Base-by-base conservation (phyloP, 2,888 invertebrate genomes). In the Drosophila helvetica region DNA sequence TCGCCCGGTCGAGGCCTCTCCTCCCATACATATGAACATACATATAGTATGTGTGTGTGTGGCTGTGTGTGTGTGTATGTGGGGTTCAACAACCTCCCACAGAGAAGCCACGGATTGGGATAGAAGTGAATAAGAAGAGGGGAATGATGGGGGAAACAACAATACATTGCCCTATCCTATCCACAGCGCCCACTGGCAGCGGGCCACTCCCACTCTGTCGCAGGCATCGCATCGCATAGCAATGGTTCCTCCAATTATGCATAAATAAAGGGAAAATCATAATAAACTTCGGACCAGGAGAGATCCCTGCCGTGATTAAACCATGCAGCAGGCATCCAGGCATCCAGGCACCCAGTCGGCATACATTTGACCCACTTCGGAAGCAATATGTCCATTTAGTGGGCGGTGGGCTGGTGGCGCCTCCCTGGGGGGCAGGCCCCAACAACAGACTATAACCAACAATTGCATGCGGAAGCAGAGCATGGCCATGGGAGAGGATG, bases 21-120 rank as follows among this genome's bases (percentile, higher is more conserved):
- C 38, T 38, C 12, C 12, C 33, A 33, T 78, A 82, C 87, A 86
- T 67, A 66, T 70, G 67, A 57, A n/a, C n/a, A n/a, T 7, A 25
- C 25, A 53, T 63, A 50, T 71, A 0, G 22, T 22, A 22, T 4
- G 22, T 22, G 22, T 22, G 22, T 22, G 30, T 38, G 48, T 46
- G 45, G 46, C 51, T 15, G 10, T 42, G 25, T 9, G n/a, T 22
- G 38, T 33, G 38, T 46, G 30, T 61, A 18, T 54, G 55, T 27
- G 45, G 63, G 72, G 81, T 82, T 82, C 81, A 82, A 86, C 78
- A 86, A 82, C 80, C 81, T 78, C 57, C 63, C 45, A n/a, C 38
- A 38, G 38, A 15, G 15, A 38, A 38, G 38, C 38, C 7, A 38
- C 38, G 56, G 83, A 86, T 81, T 79, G 80, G 68, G 68, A 71